Conservation (phyloP, 2,113 vertebrate genomes). For the Taxidea taxus region DNA sequence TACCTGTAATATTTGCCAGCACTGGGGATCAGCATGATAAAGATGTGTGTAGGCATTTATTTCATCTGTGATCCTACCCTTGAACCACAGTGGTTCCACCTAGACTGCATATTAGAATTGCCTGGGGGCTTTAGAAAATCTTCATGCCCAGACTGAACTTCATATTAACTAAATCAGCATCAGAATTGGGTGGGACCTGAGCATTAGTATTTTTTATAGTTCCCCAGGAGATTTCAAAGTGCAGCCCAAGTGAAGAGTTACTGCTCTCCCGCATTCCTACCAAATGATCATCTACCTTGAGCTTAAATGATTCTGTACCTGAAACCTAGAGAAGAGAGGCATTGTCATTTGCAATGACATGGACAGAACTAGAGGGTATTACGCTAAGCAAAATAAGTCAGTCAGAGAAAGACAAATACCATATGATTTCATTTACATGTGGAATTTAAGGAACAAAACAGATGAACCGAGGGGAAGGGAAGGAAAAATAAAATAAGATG, state of each 20-base stretch:
- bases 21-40: neutral
- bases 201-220: neutral
- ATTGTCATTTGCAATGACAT: neutral
- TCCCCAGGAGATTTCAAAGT: neutral
- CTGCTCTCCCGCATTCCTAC: neutral
- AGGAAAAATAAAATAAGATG: neutral
- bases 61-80: neutral
- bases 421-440: neutral
- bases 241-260: neutral
- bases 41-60: neutral
- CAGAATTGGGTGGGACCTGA: neutral
- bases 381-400: neutral
- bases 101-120: neutral
- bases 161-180: neutral
- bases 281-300: neutral
- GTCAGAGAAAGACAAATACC: neutral
- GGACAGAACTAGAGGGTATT: neutral
- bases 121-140: neutral
- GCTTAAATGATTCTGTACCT: neutral
- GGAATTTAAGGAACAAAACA: neutral
- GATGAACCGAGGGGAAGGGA: neutral
- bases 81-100: neutral
- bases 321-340: neutral
- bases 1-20: neutral
- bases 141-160: neutral